Evolutionary conservation across 92 coral and sea anemone species (phyloP).

Genomic region (Micromussa lordhowensis): DNA sequence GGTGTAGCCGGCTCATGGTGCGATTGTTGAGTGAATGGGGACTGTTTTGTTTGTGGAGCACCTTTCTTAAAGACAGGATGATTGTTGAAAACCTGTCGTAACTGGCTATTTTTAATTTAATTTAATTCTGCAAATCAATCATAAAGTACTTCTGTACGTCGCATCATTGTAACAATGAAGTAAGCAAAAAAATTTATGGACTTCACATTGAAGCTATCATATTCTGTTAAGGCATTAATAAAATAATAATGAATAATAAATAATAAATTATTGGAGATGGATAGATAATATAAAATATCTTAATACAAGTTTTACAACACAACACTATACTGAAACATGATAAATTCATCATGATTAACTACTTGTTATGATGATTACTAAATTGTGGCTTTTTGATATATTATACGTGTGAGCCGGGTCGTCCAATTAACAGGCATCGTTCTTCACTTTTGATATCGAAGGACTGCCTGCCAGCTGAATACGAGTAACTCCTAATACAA

Average conservation of each 20-base stretch:
- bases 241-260: neutral
- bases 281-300: neutral
- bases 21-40: neutral
- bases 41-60: neutral
- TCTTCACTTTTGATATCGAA: no score
- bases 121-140: neutral
- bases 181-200: neutral
- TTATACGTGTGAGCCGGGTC: no score
- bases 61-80: neutral
- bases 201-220: neutral
- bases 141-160: neutral
- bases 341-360: neutral
- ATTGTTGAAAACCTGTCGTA: neutral
- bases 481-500: no score
- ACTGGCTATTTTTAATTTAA: neutral
- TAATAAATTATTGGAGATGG: neutral
- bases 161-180: neutral
- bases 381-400: no score
- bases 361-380: no score
- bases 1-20: neutral
- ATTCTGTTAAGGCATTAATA: neutral
- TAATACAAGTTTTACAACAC: neutral
- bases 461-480: no score
- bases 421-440: no score
- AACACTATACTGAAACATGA: neutral